Conservation (phyloP, 2,888 invertebrate species). For the Heliconius erato region DNA sequence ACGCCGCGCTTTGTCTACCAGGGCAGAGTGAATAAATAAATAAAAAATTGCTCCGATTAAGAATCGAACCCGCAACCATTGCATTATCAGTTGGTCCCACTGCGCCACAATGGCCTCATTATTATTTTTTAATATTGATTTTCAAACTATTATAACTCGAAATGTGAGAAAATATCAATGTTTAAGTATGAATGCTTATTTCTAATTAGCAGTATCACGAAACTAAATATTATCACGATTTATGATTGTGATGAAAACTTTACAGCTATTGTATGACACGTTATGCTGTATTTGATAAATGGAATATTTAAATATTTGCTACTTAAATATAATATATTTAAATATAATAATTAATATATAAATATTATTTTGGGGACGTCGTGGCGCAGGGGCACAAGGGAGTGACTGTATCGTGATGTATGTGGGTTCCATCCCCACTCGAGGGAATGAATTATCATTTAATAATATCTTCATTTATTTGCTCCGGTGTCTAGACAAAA, state of each 20-base stretch:
- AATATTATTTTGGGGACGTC: too few relatives aligned
- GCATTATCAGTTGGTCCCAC: not conserved
- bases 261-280: conserved; percentile 17
- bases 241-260: not conserved
- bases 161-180: not conserved
- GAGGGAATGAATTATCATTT: too few relatives aligned
- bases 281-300: not conserved
- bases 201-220: not conserved
- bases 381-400: too few relatives aligned
- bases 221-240: conserved; percentile 32
- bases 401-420: too few relatives aligned
- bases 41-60: not conserved
- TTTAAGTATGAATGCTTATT: not conserved
- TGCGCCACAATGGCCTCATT: not conserved
- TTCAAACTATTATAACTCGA: not conserved
- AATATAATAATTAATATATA: too few relatives aligned
- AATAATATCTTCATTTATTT: too few relatives aligned
- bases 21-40: not conserved
- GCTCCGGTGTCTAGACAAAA: too few relatives aligned
- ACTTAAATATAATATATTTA: too few relatives aligned
- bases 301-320: not conserved
- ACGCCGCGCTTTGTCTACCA: not conserved
- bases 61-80: not conserved
- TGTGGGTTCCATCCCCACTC: too few relatives aligned
- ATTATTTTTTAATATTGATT: not conserved